Percentiles rank a stretch among this genome's conserved stretches.
Evolutionary conservation across 2,888 invertebrate species (phyloP).

Genomic region (Ichneumoninae sp.): DNA sequence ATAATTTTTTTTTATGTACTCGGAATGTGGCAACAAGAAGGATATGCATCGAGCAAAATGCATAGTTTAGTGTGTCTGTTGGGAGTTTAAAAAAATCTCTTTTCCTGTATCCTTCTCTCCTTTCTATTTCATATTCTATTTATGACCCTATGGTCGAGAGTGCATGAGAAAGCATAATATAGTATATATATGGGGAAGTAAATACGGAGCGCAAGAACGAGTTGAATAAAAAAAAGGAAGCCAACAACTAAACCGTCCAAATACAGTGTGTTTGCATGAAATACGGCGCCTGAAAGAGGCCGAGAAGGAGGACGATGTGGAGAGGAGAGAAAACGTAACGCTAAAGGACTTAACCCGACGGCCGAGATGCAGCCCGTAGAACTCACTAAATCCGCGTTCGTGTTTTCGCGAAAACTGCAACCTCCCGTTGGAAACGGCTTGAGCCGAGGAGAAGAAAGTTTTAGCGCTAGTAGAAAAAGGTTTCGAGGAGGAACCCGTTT

Average conservation of each 20-base stretch:
- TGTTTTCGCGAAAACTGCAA: conserved; percentile 26
- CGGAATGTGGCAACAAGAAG: not conserved
- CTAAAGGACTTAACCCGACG: conserved; percentile 32
- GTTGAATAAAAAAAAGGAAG: conserved; percentile 18
- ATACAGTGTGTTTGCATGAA: conserved; percentile 17
- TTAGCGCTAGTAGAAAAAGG: conserved; percentile 8
- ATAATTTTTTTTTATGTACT: not conserved
- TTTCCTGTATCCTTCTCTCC: not conserved
- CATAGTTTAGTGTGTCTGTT: conserved; percentile 4
- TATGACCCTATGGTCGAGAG: conserved; percentile 21
- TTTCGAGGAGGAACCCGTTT: conserved; percentile 2
- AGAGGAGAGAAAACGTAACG: conserved; percentile 20
- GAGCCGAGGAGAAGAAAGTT: not conserved
- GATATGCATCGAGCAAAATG: conserved; percentile 1
- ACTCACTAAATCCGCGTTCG: conserved; percentile 22
- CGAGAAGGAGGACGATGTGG: not conserved
- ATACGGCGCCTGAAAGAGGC: not conserved
- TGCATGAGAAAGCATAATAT: conserved; percentile 10
- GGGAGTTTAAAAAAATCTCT: not conserved
- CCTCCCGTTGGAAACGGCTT: not conserved
- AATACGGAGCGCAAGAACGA: conserved; percentile 37
- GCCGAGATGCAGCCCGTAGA: conserved; percentile 18
- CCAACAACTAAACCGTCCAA: conserved; percentile 18
- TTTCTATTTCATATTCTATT: conserved; percentile 12
- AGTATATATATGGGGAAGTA: conserved; percentile 23